A percentile compares a stretch with the other conserved stretches of the same genome.
Conservation (phyloP, 2,888 invertebrate genomes). For the Agrilus mali region DNA sequence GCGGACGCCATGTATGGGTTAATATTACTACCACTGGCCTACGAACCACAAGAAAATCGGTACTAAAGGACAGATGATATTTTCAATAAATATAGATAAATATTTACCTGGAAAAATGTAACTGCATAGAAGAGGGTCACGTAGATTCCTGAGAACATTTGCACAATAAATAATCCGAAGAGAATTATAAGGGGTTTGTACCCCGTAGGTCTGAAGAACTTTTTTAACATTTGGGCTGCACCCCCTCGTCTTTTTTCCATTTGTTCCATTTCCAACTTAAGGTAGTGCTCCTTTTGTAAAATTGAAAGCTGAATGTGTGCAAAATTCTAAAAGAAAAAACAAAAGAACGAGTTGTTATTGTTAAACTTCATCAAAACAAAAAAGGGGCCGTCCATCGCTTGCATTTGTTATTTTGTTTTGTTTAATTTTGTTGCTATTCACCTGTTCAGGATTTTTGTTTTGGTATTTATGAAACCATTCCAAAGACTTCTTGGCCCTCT, state of each 20-base stretch:
- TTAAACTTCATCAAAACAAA: no score
- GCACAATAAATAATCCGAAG: conserved; percentile 42
- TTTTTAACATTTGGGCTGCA: conserved; percentile 27
- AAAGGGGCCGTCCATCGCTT: no score
- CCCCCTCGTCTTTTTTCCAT: conserved; percentile 27
- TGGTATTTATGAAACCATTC: conserved; percentile 37
- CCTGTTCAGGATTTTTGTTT: conserved; percentile 31
- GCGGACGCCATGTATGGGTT: conserved; percentile 44
- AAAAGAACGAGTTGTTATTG: background rate
- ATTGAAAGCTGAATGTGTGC: conserved; percentile 40
- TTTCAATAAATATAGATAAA: no score
- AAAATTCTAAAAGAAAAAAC: conserved; percentile 28
- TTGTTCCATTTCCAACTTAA: conserved; percentile 32
- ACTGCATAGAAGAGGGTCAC: conserved; percentile 49
- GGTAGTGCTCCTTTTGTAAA: conserved; percentile 40
- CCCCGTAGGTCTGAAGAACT: conserved; percentile 41
- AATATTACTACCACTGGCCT: conserved; percentile 40
- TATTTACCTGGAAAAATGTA: conserved; percentile 40
- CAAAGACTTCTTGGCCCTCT: conserved; percentile 40
- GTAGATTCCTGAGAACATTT: conserved; percentile 49
- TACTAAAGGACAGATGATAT: background rate
- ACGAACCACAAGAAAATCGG: conserved; percentile 10
- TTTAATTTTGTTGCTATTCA: no score
- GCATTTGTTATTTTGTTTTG: no score
- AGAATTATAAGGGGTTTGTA: conserved; percentile 45